Conservation (phyloP, 2,888 invertebrate genomes). For the Melieria crassipennis region DNA sequence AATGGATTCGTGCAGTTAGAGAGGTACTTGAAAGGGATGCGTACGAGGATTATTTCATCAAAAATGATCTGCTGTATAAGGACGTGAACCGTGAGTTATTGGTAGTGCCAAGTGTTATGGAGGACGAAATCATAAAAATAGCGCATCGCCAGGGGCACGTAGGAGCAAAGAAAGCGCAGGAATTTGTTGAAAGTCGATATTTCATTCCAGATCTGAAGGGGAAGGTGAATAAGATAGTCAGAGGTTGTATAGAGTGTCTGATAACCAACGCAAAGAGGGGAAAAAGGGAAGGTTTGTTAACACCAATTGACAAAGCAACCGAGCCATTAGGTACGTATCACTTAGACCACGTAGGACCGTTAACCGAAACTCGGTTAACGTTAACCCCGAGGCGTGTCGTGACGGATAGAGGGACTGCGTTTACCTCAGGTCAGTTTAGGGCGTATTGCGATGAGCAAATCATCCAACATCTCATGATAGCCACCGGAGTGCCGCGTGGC, state of each 20-base stretch:
- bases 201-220: too few species aligned
- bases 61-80: too few species aligned
- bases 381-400: conserved; percentile 4
- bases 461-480: conserved; percentile 49
- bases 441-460: conserved; percentile 51
- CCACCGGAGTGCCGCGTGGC: conserved; percentile 42
- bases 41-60: background rate
- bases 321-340: conserved; percentile 3
- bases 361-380: conserved; percentile 5
- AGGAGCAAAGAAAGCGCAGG: background rate
- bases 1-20: conserved; percentile 33
- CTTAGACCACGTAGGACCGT: conserved; percentile 2
- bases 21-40: conserved; percentile 16
- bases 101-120: background rate
- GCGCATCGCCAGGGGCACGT: background rate
- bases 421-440: conserved; percentile 49
- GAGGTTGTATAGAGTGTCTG: conserved; percentile 1
- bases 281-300: conserved; percentile 3
- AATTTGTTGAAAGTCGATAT: too few species aligned
- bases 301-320: conserved; percentile 17
- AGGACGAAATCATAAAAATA: conserved; percentile 5
- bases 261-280: background rate
- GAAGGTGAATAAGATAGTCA: background rate
- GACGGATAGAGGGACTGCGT: background rate
- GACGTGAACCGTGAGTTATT: too few species aligned